These are phyloP conservation scores for Theristicus caerulescens DNA, from an alignment of 2,113 vertebrate species.

Conservation along the genomic window DNA sequence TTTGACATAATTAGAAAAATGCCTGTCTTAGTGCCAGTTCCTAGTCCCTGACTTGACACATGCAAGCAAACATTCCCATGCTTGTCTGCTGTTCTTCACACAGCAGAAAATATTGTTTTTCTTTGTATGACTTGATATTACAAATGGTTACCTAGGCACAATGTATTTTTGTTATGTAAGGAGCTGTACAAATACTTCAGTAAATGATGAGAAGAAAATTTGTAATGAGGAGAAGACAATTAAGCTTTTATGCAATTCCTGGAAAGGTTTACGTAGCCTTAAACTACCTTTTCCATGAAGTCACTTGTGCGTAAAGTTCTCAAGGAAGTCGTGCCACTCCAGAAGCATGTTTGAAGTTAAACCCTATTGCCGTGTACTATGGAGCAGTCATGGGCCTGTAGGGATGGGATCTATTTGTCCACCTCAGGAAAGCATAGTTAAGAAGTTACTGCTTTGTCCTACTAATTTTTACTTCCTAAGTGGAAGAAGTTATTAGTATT, in stretches of 20 bases:
- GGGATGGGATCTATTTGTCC: background rate
- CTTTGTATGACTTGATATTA: background rate
- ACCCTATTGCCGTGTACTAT: accelerated
- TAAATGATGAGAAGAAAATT: background rate
- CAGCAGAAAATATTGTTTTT: background rate
- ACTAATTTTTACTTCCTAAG: background rate
- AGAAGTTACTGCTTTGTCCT: background rate
- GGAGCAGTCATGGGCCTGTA: accelerated
- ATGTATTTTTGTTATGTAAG: background rate
- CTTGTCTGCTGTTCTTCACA: background rate
- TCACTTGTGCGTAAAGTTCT: background rate
- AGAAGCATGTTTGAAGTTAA: background rate
- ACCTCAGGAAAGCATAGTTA: background rate
- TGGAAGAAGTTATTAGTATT: background rate
- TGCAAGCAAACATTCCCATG: background rate
- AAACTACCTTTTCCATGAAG: background rate
- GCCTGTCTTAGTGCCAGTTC: background rate
- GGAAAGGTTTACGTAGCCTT: background rate
- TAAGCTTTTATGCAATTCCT: background rate
- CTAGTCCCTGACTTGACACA: background rate
- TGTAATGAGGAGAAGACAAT: background rate
- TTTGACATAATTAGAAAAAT: background rate
- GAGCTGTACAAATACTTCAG: background rate
- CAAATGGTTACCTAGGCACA: background rate
- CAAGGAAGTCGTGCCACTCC: background rate